Base-by-base conservation (phyloP, 2,888 invertebrate genomes). In the Lepidochrysops patricia region DNA sequence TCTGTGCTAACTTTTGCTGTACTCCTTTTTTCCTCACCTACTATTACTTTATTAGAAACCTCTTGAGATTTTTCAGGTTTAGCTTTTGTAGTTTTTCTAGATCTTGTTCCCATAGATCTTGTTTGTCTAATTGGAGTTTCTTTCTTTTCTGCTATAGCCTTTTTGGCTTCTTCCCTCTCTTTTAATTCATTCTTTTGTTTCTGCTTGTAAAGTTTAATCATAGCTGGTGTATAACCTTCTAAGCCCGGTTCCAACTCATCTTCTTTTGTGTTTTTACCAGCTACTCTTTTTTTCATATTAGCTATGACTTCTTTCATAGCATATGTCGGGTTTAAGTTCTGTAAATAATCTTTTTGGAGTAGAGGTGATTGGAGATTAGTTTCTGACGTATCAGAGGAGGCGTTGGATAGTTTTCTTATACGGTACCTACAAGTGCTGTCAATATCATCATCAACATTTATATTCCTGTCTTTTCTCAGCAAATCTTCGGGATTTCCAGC, bases 271-370 rank as follows among this genome's bases (percentile, higher is more conserved):
- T 60, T 57, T 72, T 80, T 81, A 0, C 82, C 82, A 0, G 79
- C 61, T 19, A 79, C 72, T 72, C 90, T 91, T 61, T 92, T 92
- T 67, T 91, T 91, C 68, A 91, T 91, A 70, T 87, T 91, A 37
- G 91, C 90, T 60, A 93, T 80, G 0, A 94, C 91, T 66, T 92
- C 92, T 64, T 92, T 84, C 94, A 95, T 95, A 0, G 94, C 94
- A 54, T 92, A 92, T 0, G 94, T 95, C 0, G 94, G 94, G 70
- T 91, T 92, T 60, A 90, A 67, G n/a, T 76, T 75, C 57, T 80
- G 75, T 57, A 92, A 75, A 67, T 80, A 91, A 73, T 80, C 89
- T 75, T 78, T 85, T 67, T 82, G 89, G 65, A 82, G 71, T 27
- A 83, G 66, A 0, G 80, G 85, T 1, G 83, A 82, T 57, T 79